A percentile compares a stretch with the other conserved stretches of the same genome.
Conservation (phyloP, 1,140 invertebrate species). For the Caerostris extrusa region DNA sequence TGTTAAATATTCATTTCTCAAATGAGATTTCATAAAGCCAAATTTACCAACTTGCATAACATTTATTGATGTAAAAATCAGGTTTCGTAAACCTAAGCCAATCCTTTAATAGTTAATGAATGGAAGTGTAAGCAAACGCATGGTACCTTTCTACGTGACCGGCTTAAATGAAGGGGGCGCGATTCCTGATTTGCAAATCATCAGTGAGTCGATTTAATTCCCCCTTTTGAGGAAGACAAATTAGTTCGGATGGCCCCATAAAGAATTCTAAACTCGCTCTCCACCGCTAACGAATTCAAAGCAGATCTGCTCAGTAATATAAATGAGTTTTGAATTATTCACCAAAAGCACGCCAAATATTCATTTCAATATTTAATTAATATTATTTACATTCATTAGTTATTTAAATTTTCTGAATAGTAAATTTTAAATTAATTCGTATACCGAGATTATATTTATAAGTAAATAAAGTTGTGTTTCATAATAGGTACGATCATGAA, state of each 20-base stretch:
- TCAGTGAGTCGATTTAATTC: slow-evolving; percentile 13
- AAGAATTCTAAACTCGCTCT: slow-evolving; percentile 20
- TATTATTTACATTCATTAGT: too few relatives aligned
- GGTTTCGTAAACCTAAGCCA: too few relatives aligned
- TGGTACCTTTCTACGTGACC: neutral
- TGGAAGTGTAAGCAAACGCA: neutral
- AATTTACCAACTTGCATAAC: too few relatives aligned
- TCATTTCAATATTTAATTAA: too few relatives aligned
- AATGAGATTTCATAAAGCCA: too few relatives aligned
- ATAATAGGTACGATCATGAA: too few relatives aligned
- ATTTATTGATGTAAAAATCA: too few relatives aligned
- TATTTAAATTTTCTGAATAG: too few relatives aligned
- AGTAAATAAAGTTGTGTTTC: too few relatives aligned
- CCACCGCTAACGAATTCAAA: neutral
- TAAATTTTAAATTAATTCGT: too few relatives aligned
- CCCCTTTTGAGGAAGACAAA: neutral
- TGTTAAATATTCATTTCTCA: too few relatives aligned
- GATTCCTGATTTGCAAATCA: slow-evolving; percentile 23
- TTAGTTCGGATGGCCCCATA: neutral
- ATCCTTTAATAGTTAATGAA: neutral
- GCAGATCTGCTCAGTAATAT: neutral
- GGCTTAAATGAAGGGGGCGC: slow-evolving; percentile 1
- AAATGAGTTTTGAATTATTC: neutral
- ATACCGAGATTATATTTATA: too few relatives aligned
- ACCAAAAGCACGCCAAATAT: neutral